phyloP scores from a whole-genome alignment of 2,888 invertebrate genomes.

The Andrena praecox region DNA sequence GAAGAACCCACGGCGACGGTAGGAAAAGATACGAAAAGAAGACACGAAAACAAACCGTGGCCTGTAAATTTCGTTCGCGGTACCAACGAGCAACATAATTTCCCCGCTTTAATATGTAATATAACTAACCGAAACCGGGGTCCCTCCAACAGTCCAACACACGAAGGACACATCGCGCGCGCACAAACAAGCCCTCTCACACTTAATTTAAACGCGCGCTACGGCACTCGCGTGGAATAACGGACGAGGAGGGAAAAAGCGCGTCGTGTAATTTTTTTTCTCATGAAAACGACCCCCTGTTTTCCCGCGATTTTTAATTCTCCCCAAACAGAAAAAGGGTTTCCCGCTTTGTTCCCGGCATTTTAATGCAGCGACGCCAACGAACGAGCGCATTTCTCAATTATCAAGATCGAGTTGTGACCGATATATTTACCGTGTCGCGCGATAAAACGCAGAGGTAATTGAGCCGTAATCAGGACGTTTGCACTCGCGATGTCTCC shows the following conservation, averaged over 20 bases:
- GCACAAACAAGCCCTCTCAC: constrained; percentile 44
- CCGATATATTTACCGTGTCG: neutral
- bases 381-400: neutral
- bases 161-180: constrained; percentile 1
- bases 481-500: constrained; percentile 65
- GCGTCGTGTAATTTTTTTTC: constrained; percentile 37
- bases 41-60: neutral
- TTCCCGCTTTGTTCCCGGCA: neutral
- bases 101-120: constrained; percentile 77
- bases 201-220: constrained; percentile 51
- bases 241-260: neutral
- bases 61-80: constrained; percentile 30
- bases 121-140: constrained; percentile 57
- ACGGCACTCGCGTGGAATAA: constrained; percentile 38
- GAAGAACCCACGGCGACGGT: neutral
- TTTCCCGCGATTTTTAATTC: constrained; percentile 30
- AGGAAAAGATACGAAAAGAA: neutral
- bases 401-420: neutral
- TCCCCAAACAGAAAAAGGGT: neutral
- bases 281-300: neutral
- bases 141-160: neutral
- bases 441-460: constrained; percentile 32
- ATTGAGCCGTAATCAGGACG: constrained; percentile 54
- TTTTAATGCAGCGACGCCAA: neutral
- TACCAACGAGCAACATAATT: constrained; percentile 64